phyloP scores from a whole-genome alignment of 2,113 vertebrate genomes.

The Gymnogyps californianus region DNA sequence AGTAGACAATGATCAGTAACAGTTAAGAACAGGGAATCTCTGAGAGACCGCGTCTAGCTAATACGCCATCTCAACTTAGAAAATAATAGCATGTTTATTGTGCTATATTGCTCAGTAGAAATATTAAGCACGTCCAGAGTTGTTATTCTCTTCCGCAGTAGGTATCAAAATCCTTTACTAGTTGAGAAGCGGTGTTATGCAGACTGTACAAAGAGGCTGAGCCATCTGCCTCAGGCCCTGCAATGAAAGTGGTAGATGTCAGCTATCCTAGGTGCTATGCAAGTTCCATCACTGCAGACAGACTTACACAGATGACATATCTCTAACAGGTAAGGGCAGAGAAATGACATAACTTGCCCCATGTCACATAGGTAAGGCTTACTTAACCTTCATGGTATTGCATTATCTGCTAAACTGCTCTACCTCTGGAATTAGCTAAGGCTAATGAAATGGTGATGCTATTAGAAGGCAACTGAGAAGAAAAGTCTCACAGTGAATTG shows the following conservation, averaged over 20 bases:
- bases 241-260: background rate
- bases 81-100: background rate
- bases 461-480: background rate
- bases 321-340: background rate
- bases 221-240: background rate
- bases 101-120: background rate
- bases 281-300: background rate
- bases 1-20: background rate
- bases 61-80: background rate
- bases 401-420: background rate
- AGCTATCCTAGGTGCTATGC: background rate
- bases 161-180: background rate
- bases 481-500: background rate
- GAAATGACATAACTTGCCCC: background rate
- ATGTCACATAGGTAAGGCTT: background rate
- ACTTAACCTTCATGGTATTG: background rate
- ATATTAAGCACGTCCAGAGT: background rate
- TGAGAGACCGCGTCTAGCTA: background rate
- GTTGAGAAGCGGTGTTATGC: background rate
- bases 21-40: background rate
- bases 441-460: background rate
- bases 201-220: background rate
- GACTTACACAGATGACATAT: background rate
- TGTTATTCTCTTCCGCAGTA: background rate
- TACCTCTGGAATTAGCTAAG: background rate